Base-by-base conservation (phyloP, 2,888 invertebrate genomes). In the Eurytoma adleriae region DNA sequence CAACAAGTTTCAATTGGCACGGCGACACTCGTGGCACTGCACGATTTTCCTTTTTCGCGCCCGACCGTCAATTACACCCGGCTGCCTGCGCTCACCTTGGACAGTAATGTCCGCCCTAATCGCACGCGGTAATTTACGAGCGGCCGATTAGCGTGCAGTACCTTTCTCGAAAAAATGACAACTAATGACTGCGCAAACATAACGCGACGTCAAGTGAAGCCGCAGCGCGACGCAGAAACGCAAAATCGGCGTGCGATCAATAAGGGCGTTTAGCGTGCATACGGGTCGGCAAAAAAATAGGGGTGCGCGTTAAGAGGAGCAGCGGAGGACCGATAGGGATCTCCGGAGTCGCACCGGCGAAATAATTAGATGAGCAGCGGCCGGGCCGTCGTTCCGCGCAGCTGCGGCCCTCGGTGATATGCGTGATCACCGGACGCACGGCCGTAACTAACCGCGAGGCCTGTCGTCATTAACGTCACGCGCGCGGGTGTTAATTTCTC, bases 401-500 rank as follows among this genome's bases (percentile, higher is more conserved):
- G 40, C 4, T 40, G 40, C 40, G 40, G 40, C 40, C 40, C 40
- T 40, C 40, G 40, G 40, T 40, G 24, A 27, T 57, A 54, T 54
- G 40, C 83, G 83, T 83, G 80, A 83, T 83, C 73, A 76, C 81
- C 82, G 72, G 78, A 82, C 81, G 81, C 71, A 79, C 40, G 40
- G 70, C 79, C 81, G 79, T 73, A 80, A 79, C 76, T 70, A 57
- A 77, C 79, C 50, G n/a, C 59, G n/a, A 66, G 66, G 78, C 68
- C 80, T 82, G 83, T 78, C 82, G 72, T 83, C 82, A 82, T 83
- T 83, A 82, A 59, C 82, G 83, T 83, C 82, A 83, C 83, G 80
- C 79, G 80, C 69, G 48, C 20, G 71, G 79, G 82, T 83, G 83
- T 82, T 83, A 83, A 82, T 76, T 83, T 81, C 79, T 79, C 81